Percentiles rank a stretch among this genome's conserved stretches.
Evolutionary conservation across 2,113 vertebrate genomes (phyloP).

Genomic region (Brachionichthys hirsutus): DNA sequence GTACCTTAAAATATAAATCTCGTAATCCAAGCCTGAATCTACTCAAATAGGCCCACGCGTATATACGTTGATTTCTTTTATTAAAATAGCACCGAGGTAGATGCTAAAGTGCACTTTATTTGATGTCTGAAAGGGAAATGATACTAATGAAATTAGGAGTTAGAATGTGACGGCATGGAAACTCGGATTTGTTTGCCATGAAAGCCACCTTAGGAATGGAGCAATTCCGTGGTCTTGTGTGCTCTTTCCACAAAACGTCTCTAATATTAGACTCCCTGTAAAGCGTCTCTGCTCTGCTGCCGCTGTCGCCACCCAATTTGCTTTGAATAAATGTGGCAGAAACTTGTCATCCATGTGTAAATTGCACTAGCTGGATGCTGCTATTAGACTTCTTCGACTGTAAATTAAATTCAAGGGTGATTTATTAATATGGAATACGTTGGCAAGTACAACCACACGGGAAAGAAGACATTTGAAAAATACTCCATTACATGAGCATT

Average conservation of each 20-base stretch:
- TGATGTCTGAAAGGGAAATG: no score
- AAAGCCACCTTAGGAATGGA: constrained; percentile 52
- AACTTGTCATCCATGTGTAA: constrained; percentile 58
- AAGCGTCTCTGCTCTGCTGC: constrained; percentile 45
- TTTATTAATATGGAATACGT: constrained; percentile 35
- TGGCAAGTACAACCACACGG: constrained; percentile 13
- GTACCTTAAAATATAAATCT: no score
- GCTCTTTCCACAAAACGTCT: constrained; percentile 39
- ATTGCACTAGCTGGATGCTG: constrained; percentile 27
- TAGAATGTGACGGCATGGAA: no score
- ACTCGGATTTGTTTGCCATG: constrained; percentile 3
- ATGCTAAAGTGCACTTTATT: no score
- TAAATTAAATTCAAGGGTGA: constrained; percentile 44
- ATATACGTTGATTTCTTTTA: no score
- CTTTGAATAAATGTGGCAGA: constrained; percentile 64
- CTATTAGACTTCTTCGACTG: constrained; percentile 41
- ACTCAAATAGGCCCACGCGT: no score
- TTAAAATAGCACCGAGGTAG: no score
- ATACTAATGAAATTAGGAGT: no score
- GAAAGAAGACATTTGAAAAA: no score
- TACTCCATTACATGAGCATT: no score
- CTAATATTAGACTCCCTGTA: constrained; percentile 39
- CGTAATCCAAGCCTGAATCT: no score
- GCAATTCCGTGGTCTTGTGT: constrained; percentile 53
- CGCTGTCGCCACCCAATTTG: constrained; percentile 50